Evolutionary conservation across 1,140 invertebrate genomes (phyloP), one percentile per base, ranked within the genome.

Genomic region (Saxidomus purpurata): DNA sequence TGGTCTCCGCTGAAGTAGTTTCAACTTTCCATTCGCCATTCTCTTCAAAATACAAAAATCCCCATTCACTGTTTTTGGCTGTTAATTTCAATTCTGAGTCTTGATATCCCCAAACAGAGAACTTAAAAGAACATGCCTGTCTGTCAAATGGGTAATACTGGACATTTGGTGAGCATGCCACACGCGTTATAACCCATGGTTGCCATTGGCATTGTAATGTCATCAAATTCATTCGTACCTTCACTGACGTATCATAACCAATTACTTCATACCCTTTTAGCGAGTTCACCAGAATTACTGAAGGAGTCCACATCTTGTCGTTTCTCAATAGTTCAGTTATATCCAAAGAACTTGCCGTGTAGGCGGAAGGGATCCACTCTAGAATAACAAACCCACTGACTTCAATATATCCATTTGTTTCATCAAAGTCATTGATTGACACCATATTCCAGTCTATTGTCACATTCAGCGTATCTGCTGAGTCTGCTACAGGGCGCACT

Each of bases 391-490:
- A 87, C 9, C 85, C 85, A 76, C 85, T 87, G 15, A 87, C n/a
- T 25, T 87, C 85, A 15, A 87, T 25, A 25, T 63, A 87, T n/a
- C 85, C 85, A 87, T 87, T 87, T 40, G 85, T 61, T 67, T 87
- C 85, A 79, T 87, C 85, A 87, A 87, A 87, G 34, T 87, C 85
- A 76, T 77, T 77, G 34, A 87, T 87, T 0, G 85, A 77, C n/a
- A 87, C 74, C 38, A 87, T 28, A 25, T 87, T 87, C 85, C 71
- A 79, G 25, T 76, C 71, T 28, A 79, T 25, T n/a, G 36, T 79
- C 13, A 87, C 71, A 43, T n/a, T 77, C 4, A 87, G 19, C 11
- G 52, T n/a, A 11, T 59, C 0, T 1, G 25, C 25, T 17, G 71
- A 77, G 47, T 87, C 74, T 15, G 55, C 25, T 3, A 87, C 74